These are phyloP conservation scores for Oligia strigilis DNA, from an alignment of 2,888 invertebrate species.

Conservation along the genomic window DNA sequence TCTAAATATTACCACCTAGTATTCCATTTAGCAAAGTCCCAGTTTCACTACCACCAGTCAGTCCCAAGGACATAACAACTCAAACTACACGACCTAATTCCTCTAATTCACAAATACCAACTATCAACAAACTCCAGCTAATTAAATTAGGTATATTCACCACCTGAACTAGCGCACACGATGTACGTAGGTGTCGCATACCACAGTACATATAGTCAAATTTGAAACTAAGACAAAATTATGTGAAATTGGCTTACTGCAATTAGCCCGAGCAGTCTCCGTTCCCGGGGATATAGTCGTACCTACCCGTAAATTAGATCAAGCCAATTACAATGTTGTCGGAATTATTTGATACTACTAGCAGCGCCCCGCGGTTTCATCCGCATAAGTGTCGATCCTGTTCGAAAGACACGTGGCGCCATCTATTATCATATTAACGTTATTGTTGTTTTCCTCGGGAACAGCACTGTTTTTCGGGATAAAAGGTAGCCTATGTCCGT, in stretches of 20 bases:
- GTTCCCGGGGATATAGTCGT: constrained; percentile 21
- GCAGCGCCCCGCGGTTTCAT: no score
- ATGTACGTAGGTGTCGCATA: constrained; percentile 44
- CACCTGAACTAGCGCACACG: constrained; percentile 23
- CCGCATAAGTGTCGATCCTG: no score
- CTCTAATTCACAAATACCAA: constrained; percentile 29
- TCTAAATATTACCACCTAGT: constrained; percentile 7
- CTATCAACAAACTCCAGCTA: constrained; percentile 43
- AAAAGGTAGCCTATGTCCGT: no score
- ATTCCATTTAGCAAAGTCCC: not conserved
- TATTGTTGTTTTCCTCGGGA: no score
- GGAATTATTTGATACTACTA: constrained; percentile 47
- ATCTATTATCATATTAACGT: no score
- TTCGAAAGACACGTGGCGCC: no score
- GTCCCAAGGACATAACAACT: constrained; percentile 19
- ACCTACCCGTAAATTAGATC: constrained; percentile 48
- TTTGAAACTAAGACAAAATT: constrained; percentile 56
- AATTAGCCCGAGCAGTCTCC: constrained; percentile 42
- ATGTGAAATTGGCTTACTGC: constrained; percentile 58
- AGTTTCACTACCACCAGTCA: constrained; percentile 6
- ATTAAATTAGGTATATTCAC: constrained; percentile 51
- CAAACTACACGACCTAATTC: constrained; percentile 10
- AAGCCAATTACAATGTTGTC: constrained; percentile 46
- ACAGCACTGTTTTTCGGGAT: no score
- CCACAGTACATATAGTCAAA: constrained; percentile 22